Evolutionary conservation across 2,888 invertebrate species (phyloP).

Genomic region (Galerucella calmariensis): DNA sequence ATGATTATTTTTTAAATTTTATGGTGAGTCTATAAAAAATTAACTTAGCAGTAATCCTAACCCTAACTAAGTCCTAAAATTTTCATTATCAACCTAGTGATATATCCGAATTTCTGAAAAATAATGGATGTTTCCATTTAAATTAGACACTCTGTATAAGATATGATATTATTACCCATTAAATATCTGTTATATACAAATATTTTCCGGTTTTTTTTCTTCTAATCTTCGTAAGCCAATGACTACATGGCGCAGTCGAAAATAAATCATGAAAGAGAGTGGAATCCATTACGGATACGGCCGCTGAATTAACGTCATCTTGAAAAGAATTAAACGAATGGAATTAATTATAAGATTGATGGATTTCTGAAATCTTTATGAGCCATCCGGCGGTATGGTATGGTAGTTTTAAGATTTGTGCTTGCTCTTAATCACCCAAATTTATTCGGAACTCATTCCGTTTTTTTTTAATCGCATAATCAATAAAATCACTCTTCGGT

Average conservation of each 20-base stretch:
- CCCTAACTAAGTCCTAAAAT: too few species aligned
- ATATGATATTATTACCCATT: not conserved
- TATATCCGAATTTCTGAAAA: too few species aligned
- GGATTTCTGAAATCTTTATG: constrained; percentile 60
- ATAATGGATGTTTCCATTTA: too few species aligned
- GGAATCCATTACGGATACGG: constrained; percentile 63
- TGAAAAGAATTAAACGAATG: constrained; percentile 67
- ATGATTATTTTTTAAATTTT: too few species aligned
- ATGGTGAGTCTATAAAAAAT: too few species aligned
- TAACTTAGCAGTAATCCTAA: too few species aligned
- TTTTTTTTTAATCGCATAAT: constrained; percentile 44
- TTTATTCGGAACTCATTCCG: constrained; percentile 44
- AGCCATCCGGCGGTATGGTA: constrained; percentile 44
- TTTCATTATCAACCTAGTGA: too few species aligned
- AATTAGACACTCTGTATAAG: too few species aligned
- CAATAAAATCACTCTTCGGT: constrained; percentile 32
- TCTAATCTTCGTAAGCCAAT: constrained; percentile 9
- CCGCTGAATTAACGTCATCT: constrained; percentile 65
- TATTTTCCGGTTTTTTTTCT: constrained; percentile 1
- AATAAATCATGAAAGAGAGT: constrained; percentile 61
- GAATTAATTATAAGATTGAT: constrained; percentile 68
- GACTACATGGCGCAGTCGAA: constrained; percentile 41
- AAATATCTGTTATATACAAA: not conserved
- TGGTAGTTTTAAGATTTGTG: constrained; percentile 55
- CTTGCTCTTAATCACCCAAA: constrained; percentile 52